Base-by-base conservation (phyloP, 2,888 invertebrate genomes). In the Agrochola lychnidis region DNA sequence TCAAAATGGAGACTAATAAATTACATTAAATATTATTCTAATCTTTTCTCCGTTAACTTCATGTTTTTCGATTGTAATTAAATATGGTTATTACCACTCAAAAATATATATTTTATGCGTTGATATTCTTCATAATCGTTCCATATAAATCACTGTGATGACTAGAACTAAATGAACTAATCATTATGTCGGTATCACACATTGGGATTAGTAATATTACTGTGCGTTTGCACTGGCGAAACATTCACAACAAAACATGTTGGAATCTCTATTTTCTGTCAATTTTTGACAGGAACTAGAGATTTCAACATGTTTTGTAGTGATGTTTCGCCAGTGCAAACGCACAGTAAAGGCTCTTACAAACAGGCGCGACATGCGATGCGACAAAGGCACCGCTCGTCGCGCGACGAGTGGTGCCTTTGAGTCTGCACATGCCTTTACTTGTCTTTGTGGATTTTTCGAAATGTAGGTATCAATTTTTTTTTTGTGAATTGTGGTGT, bases 1-100 rank as follows among this genome's bases (percentile, higher is more conserved):
- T 76, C 81, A 82, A 68, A 69, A 59, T 69, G 25, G 56, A 48
- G 7, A 73, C 42, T 48, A 59, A 6, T 59, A 36, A 0, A 0
- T 0, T 22, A 19, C 3, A 53, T 19, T 36, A 57, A 45, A 25
- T n/a, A 25, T 1, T 36, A 61, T 4, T 25, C 1, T 12, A 30
- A 4, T 22, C 2, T 19, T 40, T 62, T 70, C 5, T 10, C 19
- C 0, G 4, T 2, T 40, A 5, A 30, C 19, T 22, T 48, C 3
- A 0, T 14, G 1, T 19, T 40, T n/a, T 14, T 77, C 6, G 0
- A 53, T 25, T 40, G 0, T 40, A 19, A 62, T 77, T 48, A 25
- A 40, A 0, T 6, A n/a, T 19, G 12, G 1, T 19, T 16, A 25
- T 19, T 63, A 40, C 1, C 4, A 12, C 0, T 1, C 1, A 16